Conservation (phyloP, 1,140 invertebrate species). For the Neodiprion pinetum region DNA sequence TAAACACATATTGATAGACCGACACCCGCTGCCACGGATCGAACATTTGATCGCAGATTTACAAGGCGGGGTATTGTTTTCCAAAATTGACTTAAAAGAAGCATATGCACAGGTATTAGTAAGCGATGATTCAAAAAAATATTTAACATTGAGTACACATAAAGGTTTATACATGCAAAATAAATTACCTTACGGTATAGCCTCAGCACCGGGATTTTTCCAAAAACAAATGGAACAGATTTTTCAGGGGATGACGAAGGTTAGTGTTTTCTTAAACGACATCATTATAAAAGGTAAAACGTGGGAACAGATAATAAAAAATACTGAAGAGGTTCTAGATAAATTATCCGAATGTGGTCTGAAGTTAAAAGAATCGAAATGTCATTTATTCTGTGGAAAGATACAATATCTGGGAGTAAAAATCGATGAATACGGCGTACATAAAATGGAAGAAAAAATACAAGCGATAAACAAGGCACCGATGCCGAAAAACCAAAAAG, state of each 20-base stretch:
- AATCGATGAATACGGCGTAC: slow-evolving; percentile 37
- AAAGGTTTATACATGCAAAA: slow-evolving; percentile 24
- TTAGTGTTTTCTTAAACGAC: slow-evolving; percentile 14
- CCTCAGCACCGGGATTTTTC: slow-evolving; percentile 24
- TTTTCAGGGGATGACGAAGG: background rate
- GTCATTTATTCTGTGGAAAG: slow-evolving; percentile 37
- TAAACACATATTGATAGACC: slow-evolving; percentile 39
- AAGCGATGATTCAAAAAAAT: background rate
- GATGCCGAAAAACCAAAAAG: slow-evolving; percentile 31
- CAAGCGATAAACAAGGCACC: slow-evolving; percentile 33
- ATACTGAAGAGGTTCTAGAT: background rate
- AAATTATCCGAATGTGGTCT: slow-evolving; percentile 9
- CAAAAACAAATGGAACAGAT: slow-evolving; percentile 28
- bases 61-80: background rate
- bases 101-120: background rate
- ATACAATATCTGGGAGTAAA: slow-evolving; percentile 39
- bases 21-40: background rate
- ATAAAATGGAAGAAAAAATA: slow-evolving; percentile 33
- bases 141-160: background rate
- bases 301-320: slow-evolving; percentile 11
- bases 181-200: slow-evolving; percentile 22
- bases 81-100: background rate
- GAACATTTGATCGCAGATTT: background rate
- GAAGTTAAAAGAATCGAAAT: slow-evolving; percentile 32
- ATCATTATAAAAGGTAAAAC: background rate